A percentile compares a stretch with the other conserved stretches of the same genome.
Conservation (phyloP, 2,113 vertebrate genomes). For the Indicator maculatus region DNA sequence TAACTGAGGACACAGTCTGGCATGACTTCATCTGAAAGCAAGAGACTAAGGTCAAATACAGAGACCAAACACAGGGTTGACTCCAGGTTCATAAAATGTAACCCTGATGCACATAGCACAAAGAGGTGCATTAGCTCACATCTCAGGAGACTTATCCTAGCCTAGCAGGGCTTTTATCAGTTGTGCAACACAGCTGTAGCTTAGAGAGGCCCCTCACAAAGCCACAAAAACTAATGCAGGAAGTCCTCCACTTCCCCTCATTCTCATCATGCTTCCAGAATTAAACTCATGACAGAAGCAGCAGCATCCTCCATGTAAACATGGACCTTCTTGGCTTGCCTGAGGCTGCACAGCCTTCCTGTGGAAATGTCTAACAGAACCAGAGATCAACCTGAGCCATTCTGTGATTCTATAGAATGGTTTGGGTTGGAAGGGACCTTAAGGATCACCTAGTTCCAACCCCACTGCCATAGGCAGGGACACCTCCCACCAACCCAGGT, state of each 20-base stretch:
- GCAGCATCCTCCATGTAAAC: neutral
- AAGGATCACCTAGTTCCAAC: too few relatives aligned
- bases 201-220: neutral
- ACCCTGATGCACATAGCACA: neutral
- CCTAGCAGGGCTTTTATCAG: neutral
- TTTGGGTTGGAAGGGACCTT: too few relatives aligned
- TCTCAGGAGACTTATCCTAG: neutral
- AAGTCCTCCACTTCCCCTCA: conserved; percentile 66
- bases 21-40: neutral
- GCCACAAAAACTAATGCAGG: conserved; percentile 68
- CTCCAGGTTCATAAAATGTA: neutral
- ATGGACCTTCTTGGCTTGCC: neutral
- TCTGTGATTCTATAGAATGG: too few relatives aligned
- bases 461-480: too few relatives aligned
- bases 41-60: neutral
- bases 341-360: neutral
- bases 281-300: neutral
- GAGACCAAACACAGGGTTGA: neutral
- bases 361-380: neutral
- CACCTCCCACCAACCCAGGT: too few relatives aligned
- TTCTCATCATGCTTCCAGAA: conserved; percentile 46
- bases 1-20: neutral
- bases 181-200: conserved; percentile 15
- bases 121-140: neutral
- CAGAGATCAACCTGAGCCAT: too few relatives aligned